Evolutionary conservation across 2,113 vertebrate genomes (phyloP), one percentile per base, ranked within the genome.

Genomic region (Ceuthmochares aereus): DNA sequence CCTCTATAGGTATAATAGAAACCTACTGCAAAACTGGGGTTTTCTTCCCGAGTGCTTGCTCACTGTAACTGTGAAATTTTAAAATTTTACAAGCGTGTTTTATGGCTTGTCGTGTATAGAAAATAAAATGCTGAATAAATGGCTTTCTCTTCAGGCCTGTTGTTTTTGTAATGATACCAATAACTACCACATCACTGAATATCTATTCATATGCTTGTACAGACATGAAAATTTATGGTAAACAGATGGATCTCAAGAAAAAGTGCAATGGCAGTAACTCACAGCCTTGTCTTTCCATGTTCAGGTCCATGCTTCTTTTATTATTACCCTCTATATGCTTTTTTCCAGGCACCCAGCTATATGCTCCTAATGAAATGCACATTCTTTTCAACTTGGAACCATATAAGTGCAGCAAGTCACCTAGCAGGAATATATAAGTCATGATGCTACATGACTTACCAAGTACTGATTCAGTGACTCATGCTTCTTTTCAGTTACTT

Each of bases 201-300:
- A 98, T 96, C 40, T 98, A 96, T 91, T 98, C 64, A 97, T 81
- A 97, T 32, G 92, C 97, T 85, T 98, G 97, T 89, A 94, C 96
- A 96, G 98, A 97, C 43, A 84, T 92, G 81, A 76, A 96, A 29
- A 91, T 98, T 93, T 93, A 97, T 52, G 74, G 84, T 34, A 94
- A 84, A 78, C 94, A 96, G 95, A 97, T 98, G 91, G 96, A 98
- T 96, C 98, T 98, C 10, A 97, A 98, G 47, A 97, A 98, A 64
- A 98, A 98, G 95, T 96, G 98, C 60, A 98, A 98, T 63, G 95
- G 97, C 34, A 98, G 97, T 77, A 98, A 96, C 67, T 98, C 97
- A 80, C 94, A 98, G 79, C 97, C 97, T 10, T 98, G 96, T 87
- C 97, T 84, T 91, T 90, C 64, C 10, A 8, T 10, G 32, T 59